Evolutionary conservation across 2,113 vertebrate species (phyloP), one percentile per base, ranked within the genome.

Genomic region (Pontoporia blainvillei): DNA sequence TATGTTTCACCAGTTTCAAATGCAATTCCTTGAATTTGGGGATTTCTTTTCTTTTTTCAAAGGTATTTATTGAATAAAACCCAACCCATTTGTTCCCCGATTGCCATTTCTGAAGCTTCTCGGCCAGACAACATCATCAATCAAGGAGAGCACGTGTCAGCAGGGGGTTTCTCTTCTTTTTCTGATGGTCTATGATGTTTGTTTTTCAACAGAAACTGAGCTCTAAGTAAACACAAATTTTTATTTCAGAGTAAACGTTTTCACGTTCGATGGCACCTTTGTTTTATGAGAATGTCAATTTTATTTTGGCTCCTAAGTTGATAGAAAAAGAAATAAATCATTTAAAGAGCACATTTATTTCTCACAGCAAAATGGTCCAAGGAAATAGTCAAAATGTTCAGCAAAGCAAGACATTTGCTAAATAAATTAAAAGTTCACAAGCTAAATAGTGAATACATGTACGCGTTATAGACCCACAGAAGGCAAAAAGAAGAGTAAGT

Each of bases 141-240:
- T 94, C 90, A 83, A 3, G 76, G 93, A 95, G 96, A 97, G 75
- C 64, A 49, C 91, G 91, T 97, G 94, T 96, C 95, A 94, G 96
- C 85, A 94, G 97, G 96, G 92, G 97, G 91, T 92, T 98, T 98
- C 94, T 90, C 85, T 96, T 97, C 95, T 86, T 98, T 97, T 98
- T 97, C 97, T 97, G 91, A 95, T 92, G 84, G 94, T 97, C 94
- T 97, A 41, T 71, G 90, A 97, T 98, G 98, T 97, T 98, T 98
- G 97, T 98, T 98, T 98, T 98, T 96, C 98, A 97, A 97, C 90
- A 98, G 96, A 97, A 97, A 97, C 98, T 97, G 96, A 98, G 94
- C 98, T 96, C 94, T 95, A 95, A 97, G 98, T 98, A 98, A 98
- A 98, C 88, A 98, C 97, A 98, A 86, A 94, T 98, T 98, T 98